Evolutionary conservation across 2,113 vertebrate species (phyloP).

Genomic region (Rhombomys opimus): DNA sequence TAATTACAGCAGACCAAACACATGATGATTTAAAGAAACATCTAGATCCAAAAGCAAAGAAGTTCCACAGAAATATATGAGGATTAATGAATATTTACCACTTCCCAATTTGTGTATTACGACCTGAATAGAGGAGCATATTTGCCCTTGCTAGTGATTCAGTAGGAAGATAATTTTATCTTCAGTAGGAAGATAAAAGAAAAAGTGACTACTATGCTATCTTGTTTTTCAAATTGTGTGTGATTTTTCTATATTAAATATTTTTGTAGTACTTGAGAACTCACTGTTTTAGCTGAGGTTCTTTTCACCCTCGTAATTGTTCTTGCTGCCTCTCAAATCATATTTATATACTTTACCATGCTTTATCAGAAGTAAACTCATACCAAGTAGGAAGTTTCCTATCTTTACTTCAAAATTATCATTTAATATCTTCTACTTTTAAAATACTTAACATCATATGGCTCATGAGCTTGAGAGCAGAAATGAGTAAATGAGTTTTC

Average conservation of each 20-base stretch:
- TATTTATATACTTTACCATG: neutral
- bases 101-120: neutral
- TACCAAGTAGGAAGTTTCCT: neutral
- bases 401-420: too few relatives aligned
- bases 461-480: neutral
- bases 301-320: neutral
- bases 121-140: neutral
- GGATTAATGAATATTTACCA: neutral
- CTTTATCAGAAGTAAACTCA: neutral
- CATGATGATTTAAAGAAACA: neutral
- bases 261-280: neutral
- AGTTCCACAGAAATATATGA: neutral
- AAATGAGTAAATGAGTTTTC: neutral
- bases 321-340: neutral
- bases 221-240: neutral
- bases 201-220: neutral
- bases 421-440: neutral
- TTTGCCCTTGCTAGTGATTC: neutral
- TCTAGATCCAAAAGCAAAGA: neutral
- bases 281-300: neutral
- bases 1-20: neutral
- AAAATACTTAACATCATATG: neutral
- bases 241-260: neutral
- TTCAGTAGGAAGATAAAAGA: neutral
- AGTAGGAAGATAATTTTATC: neutral